Conservation (phyloP, 1,140 invertebrate genomes). For the Trichomalopsis sarcophagae region DNA sequence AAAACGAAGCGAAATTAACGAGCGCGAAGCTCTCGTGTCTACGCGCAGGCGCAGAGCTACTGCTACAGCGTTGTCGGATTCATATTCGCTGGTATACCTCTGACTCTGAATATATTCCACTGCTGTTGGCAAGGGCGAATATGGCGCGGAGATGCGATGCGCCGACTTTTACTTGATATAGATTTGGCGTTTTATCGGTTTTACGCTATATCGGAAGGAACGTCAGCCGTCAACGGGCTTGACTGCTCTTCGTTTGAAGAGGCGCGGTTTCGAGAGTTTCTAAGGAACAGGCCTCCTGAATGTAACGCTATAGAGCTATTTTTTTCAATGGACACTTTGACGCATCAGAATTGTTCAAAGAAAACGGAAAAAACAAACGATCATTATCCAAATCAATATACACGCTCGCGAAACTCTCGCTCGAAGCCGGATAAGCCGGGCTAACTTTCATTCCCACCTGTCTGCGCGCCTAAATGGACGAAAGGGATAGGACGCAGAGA, state of each 20-base stretch:
- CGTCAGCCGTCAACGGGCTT: not conserved
- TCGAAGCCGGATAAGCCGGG: not conserved
- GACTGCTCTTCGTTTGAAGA: not conserved
- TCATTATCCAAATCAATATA: not conserved
- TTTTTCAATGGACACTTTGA: too few species aligned
- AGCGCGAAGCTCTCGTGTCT: not conserved
- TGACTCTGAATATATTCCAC: too few species aligned
- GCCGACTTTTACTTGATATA: too few species aligned
- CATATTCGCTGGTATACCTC: not conserved
- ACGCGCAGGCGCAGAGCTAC: not conserved
- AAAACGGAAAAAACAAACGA: not conserved
- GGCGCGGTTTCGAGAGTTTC: not conserved
- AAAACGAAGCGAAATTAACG: conserved; percentile 49
- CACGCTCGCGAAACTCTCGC: not conserved
- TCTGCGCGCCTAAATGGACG: not conserved
- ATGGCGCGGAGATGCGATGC: too few species aligned
- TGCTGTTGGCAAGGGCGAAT: too few species aligned
- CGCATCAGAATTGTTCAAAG: not conserved
- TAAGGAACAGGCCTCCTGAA: not conserved
- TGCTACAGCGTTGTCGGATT: not conserved
- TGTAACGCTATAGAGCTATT: too few species aligned
- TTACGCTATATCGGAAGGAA: not conserved
- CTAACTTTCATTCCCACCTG: not conserved
- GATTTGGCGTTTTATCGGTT: too few species aligned
- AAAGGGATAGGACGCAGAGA: not conserved